Conservation (phyloP, 2,888 invertebrate genomes). For the Perithous albicinctus region DNA sequence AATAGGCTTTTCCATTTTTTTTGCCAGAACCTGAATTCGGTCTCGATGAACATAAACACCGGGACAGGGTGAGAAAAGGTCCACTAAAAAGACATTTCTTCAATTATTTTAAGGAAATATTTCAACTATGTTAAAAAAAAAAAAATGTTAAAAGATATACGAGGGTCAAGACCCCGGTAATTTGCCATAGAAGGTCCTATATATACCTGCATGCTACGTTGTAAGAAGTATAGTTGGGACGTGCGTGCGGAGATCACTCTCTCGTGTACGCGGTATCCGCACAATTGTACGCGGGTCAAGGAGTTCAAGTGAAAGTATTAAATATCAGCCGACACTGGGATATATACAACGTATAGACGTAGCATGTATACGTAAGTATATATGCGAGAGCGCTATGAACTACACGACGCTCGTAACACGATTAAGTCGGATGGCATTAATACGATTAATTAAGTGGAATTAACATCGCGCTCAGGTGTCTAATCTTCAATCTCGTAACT, state of each 20-base stretch:
- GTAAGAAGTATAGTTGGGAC: conserved; percentile 28
- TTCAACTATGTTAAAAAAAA: too few species aligned
- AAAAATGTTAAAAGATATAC: too few species aligned
- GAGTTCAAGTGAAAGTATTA: conserved; percentile 84
- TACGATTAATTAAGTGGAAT: conserved; percentile 9
- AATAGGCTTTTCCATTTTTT: too few species aligned
- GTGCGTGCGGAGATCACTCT: conserved; percentile 60
- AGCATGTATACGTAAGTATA: conserved; percentile 17
- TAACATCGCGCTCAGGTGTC: background rate
- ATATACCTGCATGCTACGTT: background rate
- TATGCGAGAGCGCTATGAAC: background rate
- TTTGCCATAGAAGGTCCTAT: too few species aligned
- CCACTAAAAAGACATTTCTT: too few species aligned
- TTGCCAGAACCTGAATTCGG: too few species aligned
- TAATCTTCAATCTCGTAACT: conserved; percentile 1
- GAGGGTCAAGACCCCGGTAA: too few species aligned
- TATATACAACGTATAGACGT: conserved; percentile 67
- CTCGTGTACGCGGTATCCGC: conserved; percentile 66
- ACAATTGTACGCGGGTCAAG: conserved; percentile 80
- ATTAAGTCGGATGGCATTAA: conserved; percentile 14
- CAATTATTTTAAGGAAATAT: too few species aligned
- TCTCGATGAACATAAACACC: too few species aligned
- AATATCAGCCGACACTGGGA: conserved; percentile 79
- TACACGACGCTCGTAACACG: conserved; percentile 1
- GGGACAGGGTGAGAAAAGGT: too few species aligned